Evolutionary conservation across 2,797 vertebrate genomes (phyloP).

Genomic region (Amphiprion clarkii): DNA sequence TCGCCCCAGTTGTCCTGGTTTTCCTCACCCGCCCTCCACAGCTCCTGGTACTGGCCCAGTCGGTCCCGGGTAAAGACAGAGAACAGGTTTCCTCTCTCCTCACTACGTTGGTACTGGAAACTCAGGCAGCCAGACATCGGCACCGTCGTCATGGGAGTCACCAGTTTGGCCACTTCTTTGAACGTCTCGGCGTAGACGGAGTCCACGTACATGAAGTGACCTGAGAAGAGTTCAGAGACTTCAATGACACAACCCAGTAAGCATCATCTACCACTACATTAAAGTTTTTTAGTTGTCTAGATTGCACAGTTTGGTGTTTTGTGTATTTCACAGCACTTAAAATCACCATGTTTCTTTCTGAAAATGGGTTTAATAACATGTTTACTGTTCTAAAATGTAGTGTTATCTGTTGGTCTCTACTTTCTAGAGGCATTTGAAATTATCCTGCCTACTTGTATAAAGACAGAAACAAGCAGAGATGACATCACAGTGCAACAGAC

Average conservation of each 20-base stretch:
- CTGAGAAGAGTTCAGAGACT: conserved; percentile 69
- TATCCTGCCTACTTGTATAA: background rate
- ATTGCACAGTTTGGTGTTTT: background rate
- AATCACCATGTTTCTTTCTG: conserved; percentile 6
- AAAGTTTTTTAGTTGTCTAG: background rate
- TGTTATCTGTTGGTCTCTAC: conserved; percentile 3
- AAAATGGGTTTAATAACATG: background rate
- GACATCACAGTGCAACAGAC: background rate
- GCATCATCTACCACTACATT: background rate
- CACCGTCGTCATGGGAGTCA: conserved; percentile 89
- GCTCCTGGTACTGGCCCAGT: conserved; percentile 92
- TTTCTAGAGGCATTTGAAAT: background rate
- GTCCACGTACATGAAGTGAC: conserved; percentile 97
- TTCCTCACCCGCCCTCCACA: conserved; percentile 88
- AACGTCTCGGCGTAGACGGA: conserved; percentile 91
- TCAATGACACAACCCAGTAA: background rate
- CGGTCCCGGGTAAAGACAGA: conserved; percentile 89
- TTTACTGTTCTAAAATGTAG: conserved; percentile 8
- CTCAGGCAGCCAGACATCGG: conserved; percentile 93
- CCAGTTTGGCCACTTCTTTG: conserved; percentile 93
- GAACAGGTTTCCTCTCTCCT: conserved; percentile 88
- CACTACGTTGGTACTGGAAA: conserved; percentile 92
- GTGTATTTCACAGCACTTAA: background rate
- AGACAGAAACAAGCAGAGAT: background rate
- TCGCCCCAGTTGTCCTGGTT: conserved; percentile 59